Evolutionary conservation across 2,888 invertebrate species (phyloP).

Genomic region (Mythimna lalbum): DNA sequence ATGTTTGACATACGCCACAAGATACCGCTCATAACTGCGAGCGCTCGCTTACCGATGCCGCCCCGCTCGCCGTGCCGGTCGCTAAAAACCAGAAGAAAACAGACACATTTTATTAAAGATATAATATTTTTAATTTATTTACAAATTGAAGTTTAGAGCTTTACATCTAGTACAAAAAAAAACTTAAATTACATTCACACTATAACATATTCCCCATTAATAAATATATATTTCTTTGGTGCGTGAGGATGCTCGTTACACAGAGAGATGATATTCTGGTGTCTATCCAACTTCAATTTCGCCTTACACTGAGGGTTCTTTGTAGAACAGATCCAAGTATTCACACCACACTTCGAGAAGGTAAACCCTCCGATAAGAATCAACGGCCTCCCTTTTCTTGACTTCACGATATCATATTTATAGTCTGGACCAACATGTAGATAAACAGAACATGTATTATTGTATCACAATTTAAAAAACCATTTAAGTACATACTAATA

Average conservation of each 20-base stretch:
- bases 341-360: conserved; percentile 45
- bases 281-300: conserved; percentile 28
- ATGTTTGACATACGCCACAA: too few species aligned
- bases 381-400: conserved; percentile 52
- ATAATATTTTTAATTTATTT: too few species aligned
- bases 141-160: too few species aligned
- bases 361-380: conserved; percentile 70
- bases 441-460: background rate
- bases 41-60: too few species aligned
- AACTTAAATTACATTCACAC: conserved; percentile 4
- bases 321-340: conserved; percentile 59
- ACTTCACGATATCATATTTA: conserved; percentile 36
- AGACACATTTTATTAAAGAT: too few species aligned
- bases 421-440: conserved; percentile 3
- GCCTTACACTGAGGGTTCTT: conserved; percentile 53
- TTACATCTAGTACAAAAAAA: background rate
- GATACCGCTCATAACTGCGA: too few species aligned
- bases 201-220: conserved; percentile 1
- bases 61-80: too few species aligned
- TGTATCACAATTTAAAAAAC: background rate
- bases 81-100: too few species aligned
- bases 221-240: background rate
- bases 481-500: background rate
- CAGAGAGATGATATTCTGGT: conserved; percentile 15
- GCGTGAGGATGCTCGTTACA: conserved; percentile 49